Conservation (phyloP, 2,113 vertebrate genomes). For the Chinchilla lanigera region DNA sequence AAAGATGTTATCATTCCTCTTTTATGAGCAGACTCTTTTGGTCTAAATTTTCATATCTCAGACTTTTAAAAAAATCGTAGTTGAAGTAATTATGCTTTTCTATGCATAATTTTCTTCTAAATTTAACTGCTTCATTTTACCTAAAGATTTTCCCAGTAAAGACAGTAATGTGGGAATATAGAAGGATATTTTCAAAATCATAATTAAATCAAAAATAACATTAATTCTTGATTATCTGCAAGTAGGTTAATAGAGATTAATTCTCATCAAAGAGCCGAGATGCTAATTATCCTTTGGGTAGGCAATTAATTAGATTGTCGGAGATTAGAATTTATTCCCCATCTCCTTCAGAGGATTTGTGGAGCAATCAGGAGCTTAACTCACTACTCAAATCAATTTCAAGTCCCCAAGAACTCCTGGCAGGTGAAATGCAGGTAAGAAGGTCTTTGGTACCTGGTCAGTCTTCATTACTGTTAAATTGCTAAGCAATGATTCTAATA, state of each 20-base stretch:
- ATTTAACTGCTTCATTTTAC: neutral
- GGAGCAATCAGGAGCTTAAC: neutral
- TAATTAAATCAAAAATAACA: neutral
- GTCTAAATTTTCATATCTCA: neutral
- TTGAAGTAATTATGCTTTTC: neutral
- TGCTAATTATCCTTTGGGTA: neutral
- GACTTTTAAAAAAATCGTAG: neutral
- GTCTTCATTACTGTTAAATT: neutral
- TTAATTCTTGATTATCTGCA: neutral
- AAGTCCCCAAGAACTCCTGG: neutral
- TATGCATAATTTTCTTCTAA: neutral
- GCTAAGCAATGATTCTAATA: neutral
- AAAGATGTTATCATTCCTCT: neutral
- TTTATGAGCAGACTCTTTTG: neutral
- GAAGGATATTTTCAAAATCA: neutral
- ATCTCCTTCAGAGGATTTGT: neutral
- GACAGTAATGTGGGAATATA: neutral
- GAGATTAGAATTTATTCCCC: neutral
- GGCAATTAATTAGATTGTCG: neutral
- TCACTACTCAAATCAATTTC: neutral
- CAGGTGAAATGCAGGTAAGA: neutral
- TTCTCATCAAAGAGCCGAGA: neutral
- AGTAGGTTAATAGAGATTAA: neutral
- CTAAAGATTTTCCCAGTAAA: neutral
- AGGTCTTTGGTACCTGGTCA: neutral